Evolutionary conservation across 2,797 vertebrate species (phyloP).

Genomic region (Oreochromis grahami): DNA sequence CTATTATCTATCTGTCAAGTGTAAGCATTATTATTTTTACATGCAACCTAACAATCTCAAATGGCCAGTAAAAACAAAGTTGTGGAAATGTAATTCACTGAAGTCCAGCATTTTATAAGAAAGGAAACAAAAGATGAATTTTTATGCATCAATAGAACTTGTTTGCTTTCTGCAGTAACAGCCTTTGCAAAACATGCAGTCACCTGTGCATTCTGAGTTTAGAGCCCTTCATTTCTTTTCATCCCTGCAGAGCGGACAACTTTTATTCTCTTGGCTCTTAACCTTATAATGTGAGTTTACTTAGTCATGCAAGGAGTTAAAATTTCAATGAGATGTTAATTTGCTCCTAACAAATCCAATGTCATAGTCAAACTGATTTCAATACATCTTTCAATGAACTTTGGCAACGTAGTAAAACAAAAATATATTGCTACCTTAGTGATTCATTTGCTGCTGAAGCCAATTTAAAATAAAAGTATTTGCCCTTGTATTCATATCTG

Average conservation of each 20-base stretch:
- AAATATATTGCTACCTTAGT: fast-evolving
- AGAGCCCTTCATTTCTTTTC: neutral
- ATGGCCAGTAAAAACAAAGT: neutral
- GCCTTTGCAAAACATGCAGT: neutral
- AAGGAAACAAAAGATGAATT: neutral
- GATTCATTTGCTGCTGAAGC: neutral
- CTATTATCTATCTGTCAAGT: neutral
- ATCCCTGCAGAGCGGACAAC: neutral
- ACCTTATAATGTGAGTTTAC: neutral
- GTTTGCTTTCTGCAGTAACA: neutral
- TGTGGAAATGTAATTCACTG: neutral
- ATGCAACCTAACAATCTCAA: neutral
- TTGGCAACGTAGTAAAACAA: neutral
- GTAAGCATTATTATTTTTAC: neutral
- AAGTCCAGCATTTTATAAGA: neutral
- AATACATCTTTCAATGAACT: neutral
- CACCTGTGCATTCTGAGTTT: fast-evolving
- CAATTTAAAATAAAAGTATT: neutral
- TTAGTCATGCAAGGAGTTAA: neutral
- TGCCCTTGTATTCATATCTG: fast-evolving
- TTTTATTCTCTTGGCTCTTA: neutral
- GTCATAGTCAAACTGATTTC: neutral
- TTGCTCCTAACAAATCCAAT: neutral
- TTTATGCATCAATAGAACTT: fast-evolving
- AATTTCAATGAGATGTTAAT: neutral